Evolutionary conservation across 2,888 invertebrate species (phyloP).

Genomic region (Spilarctia lutea): DNA sequence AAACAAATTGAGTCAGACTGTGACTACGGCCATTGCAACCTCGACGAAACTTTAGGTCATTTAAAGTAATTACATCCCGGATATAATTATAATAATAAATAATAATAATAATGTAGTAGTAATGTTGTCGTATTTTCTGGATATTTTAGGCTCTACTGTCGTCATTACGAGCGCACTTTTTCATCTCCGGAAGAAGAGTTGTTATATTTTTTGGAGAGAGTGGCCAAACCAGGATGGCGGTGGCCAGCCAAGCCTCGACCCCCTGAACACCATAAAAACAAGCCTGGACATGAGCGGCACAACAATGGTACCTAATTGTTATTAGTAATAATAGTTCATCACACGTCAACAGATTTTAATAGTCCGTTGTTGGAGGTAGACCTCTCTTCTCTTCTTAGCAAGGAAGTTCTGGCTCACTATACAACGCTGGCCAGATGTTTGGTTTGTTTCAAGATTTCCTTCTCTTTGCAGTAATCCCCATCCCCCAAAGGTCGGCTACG

Average conservation of each 20-base stretch:
- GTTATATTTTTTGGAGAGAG: slow-evolving; percentile 92
- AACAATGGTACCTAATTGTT: slow-evolving; percentile 69
- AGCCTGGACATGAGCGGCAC: slow-evolving; percentile 76
- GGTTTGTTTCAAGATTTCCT: no score
- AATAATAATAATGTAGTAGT: not conserved
- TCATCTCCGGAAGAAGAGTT: slow-evolving; percentile 91
- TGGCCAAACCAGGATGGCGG: slow-evolving; percentile 93
- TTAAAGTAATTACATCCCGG: no score
- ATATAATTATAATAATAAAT: no score
- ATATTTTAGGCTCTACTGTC: slow-evolving; percentile 90
- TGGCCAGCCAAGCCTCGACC: slow-evolving; percentile 91
- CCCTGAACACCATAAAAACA: slow-evolving; percentile 89
- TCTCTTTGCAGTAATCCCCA: no score
- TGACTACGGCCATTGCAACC: not conserved
- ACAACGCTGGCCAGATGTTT: no score
- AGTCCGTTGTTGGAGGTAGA: no score
- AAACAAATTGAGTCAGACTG: not conserved
- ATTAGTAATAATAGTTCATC: not conserved
- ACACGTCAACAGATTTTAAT: no score
- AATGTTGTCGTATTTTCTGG: not conserved
- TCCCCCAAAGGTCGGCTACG: no score
- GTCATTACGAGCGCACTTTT: slow-evolving; percentile 89
- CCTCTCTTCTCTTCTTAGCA: no score
- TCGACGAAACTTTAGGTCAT: no score
- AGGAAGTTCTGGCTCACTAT: no score